Conservation (phyloP, 2,113 vertebrate genomes). For the Sterrhoptilus dennistouni region DNA sequence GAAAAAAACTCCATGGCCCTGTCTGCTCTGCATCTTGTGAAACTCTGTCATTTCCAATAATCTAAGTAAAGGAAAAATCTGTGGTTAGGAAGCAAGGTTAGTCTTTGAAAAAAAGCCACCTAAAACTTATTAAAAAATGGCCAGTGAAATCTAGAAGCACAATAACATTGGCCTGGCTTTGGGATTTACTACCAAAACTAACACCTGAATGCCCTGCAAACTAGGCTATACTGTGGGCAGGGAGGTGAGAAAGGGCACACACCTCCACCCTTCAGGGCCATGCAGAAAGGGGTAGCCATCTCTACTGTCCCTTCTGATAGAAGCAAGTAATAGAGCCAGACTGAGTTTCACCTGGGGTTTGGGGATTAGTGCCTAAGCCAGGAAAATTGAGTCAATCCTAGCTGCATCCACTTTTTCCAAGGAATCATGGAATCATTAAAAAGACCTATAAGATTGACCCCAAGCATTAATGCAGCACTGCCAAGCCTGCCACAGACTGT, state of each 20-base stretch:
- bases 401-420: not conserved
- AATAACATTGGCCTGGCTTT: not conserved
- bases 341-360: not conserved
- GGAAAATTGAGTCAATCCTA: not conserved
- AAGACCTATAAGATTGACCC: not conserved
- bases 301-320: not conserved
- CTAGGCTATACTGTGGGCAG: accelerated
- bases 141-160: not conserved
- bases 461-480: accelerated
- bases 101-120: not conserved
- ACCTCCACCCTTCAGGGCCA: too few species aligned
- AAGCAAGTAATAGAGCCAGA: not conserved
- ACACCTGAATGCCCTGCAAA: not conserved
- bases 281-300: accelerated
- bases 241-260: not conserved
- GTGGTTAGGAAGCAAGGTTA: not conserved
- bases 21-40: not conserved
- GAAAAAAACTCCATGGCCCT: not conserved
- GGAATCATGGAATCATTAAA: not conserved
- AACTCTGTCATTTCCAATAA: not conserved
- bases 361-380: not conserved
- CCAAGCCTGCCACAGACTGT: accelerated
- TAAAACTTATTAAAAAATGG: not conserved
- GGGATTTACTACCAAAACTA: not conserved
- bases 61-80: not conserved